Percentiles rank a stretch among this genome's conserved stretches.
Evolutionary conservation across 2,113 vertebrate species (phyloP).

Genomic region (Laterallus jamaicensis): DNA sequence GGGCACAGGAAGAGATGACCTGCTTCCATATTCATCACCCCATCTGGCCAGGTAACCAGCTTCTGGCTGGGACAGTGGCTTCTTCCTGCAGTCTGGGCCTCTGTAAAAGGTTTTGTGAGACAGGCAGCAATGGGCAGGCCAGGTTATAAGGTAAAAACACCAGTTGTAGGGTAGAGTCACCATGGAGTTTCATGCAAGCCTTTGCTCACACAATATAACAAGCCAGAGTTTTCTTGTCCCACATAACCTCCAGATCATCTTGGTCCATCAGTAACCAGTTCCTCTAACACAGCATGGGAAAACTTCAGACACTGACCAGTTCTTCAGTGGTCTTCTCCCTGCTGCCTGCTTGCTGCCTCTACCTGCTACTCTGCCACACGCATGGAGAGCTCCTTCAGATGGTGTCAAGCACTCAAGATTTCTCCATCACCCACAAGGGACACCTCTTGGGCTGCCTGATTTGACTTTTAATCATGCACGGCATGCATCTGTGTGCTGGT

Average conservation of each 20-base stretch:
- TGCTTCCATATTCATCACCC: background rate
- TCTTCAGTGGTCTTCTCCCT: background rate
- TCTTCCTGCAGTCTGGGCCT: background rate
- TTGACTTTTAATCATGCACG: background rate
- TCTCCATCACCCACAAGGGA: background rate
- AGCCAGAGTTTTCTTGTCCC: background rate
- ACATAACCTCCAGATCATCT: background rate
- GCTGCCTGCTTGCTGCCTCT: background rate
- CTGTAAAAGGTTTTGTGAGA: background rate
- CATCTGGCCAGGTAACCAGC: background rate
- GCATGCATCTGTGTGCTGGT: accelerated
- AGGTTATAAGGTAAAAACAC: background rate
- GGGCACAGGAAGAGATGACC: background rate
- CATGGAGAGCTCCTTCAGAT: accelerated
- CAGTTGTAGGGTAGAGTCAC: too few species aligned
- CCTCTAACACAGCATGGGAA: background rate
- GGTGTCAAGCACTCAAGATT: background rate
- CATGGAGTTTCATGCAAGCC: background rate
- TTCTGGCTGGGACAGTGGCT: background rate
- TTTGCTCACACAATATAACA: accelerated
- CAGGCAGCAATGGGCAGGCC: background rate
- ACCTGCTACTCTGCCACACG: background rate
- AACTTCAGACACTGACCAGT: background rate
- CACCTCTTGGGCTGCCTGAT: background rate
- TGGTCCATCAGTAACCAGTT: background rate